Conservation (phyloP, 2,113 vertebrate species). For the Apaloderma vittatum region DNA sequence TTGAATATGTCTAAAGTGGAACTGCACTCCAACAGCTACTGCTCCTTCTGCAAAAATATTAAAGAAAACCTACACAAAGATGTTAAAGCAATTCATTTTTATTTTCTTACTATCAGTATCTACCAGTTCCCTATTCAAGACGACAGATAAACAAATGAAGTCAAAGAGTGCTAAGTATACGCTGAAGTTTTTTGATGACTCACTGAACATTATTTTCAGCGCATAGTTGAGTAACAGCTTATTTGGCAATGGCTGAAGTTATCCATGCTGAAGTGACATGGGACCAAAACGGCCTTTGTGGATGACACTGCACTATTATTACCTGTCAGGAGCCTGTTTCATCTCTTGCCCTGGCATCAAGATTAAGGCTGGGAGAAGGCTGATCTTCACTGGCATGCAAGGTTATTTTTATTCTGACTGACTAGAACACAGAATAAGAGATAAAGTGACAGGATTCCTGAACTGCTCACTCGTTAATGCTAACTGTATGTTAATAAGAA, state of each 20-base stretch:
- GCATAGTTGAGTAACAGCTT: neutral
- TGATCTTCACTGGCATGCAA: neutral
- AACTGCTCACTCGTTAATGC: neutral
- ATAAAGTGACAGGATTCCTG: neutral
- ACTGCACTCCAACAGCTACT: neutral
- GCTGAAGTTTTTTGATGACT: neutral
- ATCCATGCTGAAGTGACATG: neutral
- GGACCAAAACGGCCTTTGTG: neutral
- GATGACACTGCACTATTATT: neutral
- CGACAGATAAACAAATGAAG: neutral
- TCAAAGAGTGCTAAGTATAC: neutral
- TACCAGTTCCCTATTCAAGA: neutral
- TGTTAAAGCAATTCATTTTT: neutral
- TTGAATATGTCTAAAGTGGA: neutral
- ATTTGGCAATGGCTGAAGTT: neutral
- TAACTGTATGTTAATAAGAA: neutral
- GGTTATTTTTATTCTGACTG: slow-evolving; percentile 28
- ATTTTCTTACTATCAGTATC: neutral
- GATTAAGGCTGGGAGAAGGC: neutral
- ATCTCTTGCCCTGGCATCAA: neutral
- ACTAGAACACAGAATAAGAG: neutral
- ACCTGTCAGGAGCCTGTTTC: neutral
- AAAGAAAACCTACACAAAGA: neutral
- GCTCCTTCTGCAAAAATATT: neutral
- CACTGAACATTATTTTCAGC: neutral